Base-by-base conservation (phyloP, 2,797 vertebrate species). In the Pangasius macronema region DNA sequence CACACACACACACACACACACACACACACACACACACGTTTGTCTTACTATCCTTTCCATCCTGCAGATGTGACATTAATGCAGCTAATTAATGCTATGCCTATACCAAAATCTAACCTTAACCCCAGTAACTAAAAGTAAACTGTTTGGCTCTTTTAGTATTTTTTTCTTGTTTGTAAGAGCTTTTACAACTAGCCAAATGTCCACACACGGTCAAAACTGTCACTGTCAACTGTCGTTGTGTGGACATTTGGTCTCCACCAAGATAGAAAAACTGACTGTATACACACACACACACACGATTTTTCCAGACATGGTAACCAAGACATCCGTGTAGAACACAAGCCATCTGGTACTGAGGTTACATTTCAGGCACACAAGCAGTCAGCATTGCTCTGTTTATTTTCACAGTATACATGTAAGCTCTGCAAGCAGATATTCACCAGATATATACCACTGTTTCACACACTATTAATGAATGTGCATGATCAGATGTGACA, bases 311-410 rank as follows among this genome's bases (percentile, higher is more conserved):
- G 67, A 70, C 33, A 46, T 46, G 22, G 70, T 51, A n/a, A 49
- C 27, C 42, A 51, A 51, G 73, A 76, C 46, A 73, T 73, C 70
- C 33, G 51, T 76, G 73, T 16, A n/a, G 46, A 76, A 76, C 27
- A 27, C 16, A 79, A 11, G 30, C 76, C 53, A 81, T 81, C 22
- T 81, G 55, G 5, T 61, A 61, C 2, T 42, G 22, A 81, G 55
- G 55, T 81, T 81, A 81, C 55, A 61, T 39, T 63, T 39, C 33
- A 81, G 33, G 36, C 55, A 61, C 79, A 42, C 79, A 42, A 42
- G 24, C 55, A 81, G 13, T 27, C 36, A 14, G 0, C 33, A 42
- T 14, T 39, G 20, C 5, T 81, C 77, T 81, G 11, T 61, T 81
- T 42, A 61, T 81, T 42, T 61, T 81, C 22, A n/a, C 22, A 27